These are phyloP conservation scores for Lacerta viridis DNA, from an alignment of 2,797 vertebrate genomes.

Conservation along the genomic window DNA sequence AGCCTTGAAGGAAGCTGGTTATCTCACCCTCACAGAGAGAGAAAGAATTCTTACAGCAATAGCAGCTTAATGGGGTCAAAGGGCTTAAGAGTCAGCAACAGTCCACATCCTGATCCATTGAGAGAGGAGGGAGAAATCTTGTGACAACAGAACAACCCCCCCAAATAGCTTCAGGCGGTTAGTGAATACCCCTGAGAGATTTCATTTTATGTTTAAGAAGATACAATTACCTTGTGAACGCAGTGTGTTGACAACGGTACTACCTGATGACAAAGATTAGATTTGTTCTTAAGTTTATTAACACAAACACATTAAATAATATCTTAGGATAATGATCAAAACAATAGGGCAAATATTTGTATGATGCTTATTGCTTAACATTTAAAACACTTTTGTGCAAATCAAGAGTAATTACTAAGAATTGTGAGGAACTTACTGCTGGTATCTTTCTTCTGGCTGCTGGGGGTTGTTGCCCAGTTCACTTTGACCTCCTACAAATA, in stretches of 20 bases:
- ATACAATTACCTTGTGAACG: conserved; percentile 80
- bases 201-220: conserved; percentile 80
- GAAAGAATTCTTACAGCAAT: conserved; percentile 55
- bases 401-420: conserved; percentile 43
- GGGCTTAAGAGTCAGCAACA: conserved; percentile 51
- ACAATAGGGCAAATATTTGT: conserved; percentile 66
- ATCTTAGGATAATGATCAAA: conserved; percentile 75
- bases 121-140: conserved; percentile 60
- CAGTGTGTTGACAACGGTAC: conserved; percentile 83
- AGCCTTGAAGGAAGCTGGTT: conserved; percentile 56
- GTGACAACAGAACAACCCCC: conserved; percentile 56
- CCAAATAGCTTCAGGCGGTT: conserved; percentile 65
- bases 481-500: conserved; percentile 96
- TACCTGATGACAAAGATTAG: conserved; percentile 84
- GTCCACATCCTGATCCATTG: conserved; percentile 57
- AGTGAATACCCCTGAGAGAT: conserved; percentile 75
- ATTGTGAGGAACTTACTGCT: conserved; percentile 90
- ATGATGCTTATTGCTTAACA: conserved; percentile 64
- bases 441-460: conserved; percentile 99
- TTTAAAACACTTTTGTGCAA: conserved; percentile 62
- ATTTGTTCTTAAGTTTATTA: conserved; percentile 82
- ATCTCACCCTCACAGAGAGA: conserved; percentile 43
- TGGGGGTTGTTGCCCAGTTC: conserved; percentile 99
- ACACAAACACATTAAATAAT: conserved; percentile 74
- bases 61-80: conserved; percentile 52